Conservation (phyloP, 2,113 vertebrate species). For the Terrapene triunguis region DNA sequence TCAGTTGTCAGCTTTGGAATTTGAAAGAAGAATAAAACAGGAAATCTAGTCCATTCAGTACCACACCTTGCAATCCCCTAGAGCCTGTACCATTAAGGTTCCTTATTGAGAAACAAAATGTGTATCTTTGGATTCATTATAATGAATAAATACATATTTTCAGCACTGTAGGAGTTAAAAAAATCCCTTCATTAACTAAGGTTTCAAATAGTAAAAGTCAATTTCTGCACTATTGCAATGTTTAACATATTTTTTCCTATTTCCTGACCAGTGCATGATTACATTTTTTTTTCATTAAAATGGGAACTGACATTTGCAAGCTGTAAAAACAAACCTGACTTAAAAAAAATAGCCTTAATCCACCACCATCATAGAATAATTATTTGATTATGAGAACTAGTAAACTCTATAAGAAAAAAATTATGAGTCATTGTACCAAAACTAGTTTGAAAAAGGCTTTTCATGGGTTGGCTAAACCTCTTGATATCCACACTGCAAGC, state of each 20-base stretch:
- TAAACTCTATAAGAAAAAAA: conserved; percentile 61
- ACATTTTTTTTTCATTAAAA: conserved; percentile 52
- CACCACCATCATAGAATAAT: neutral
- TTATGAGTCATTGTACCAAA: conserved; percentile 58
- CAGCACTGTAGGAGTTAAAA: neutral
- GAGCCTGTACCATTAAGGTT: neutral
- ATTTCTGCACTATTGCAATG: conserved; percentile 22
- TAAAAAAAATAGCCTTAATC: conserved; percentile 38
- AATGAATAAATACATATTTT: neutral
- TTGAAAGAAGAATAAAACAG: neutral
- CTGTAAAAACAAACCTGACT: conserved; percentile 33
- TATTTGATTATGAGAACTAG: conserved; percentile 16
- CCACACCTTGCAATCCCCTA: neutral
- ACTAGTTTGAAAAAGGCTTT: conserved; percentile 60
- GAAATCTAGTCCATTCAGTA: neutral
- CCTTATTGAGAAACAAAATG: neutral
- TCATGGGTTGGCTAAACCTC: conserved; percentile 64
- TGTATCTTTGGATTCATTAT: neutral
- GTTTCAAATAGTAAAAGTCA: conserved; percentile 50
- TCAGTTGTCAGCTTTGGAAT: neutral
- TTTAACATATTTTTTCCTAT: conserved; percentile 48
- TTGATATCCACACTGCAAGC: conserved; percentile 47
- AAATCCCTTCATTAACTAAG: conserved; percentile 7
- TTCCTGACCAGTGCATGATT: conserved; percentile 20
- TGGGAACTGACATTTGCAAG: conserved; percentile 28